Evolutionary conservation across 2,888 invertebrate genomes (phyloP).

Genomic region (Calephelis perditalis): DNA sequence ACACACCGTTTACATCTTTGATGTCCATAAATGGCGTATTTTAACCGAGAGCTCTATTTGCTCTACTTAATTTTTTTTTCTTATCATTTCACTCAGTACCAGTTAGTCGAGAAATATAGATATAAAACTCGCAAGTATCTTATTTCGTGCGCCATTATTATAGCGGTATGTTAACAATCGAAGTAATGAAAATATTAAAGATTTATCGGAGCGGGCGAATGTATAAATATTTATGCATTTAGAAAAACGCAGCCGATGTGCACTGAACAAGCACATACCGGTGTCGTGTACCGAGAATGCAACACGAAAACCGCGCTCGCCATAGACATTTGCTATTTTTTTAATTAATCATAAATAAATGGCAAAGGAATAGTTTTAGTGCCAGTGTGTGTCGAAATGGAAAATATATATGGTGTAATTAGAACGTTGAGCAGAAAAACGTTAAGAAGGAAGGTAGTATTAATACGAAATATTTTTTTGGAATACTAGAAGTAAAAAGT

Average conservation of each 20-base stretch:
- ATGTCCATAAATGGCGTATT: too few species aligned
- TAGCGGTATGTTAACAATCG: slow-evolving; percentile 35
- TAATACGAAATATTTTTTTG: too few species aligned
- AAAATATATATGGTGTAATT: slow-evolving; percentile 65
- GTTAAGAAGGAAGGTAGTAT: slow-evolving; percentile 58
- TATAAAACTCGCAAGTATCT: slow-evolving; percentile 4
- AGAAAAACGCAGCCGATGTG: slow-evolving; percentile 40
- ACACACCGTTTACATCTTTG: too few species aligned
- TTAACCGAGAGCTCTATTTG: too few species aligned
- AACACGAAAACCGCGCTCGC: slow-evolving; percentile 42
- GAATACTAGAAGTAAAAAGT: too few species aligned
- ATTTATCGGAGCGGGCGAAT: slow-evolving; percentile 65
- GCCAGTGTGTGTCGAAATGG: slow-evolving; percentile 42
- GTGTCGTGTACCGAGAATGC: slow-evolving; percentile 59
- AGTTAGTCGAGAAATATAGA: too few species aligned
- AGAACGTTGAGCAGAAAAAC: slow-evolving; percentile 68
- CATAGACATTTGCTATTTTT: slow-evolving; percentile 14
- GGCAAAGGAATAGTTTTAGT: slow-evolving; percentile 17
- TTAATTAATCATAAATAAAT: slow-evolving; percentile 1
- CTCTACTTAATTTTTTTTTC: too few species aligned
- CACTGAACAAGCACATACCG: slow-evolving; percentile 49
- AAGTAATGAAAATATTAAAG: slow-evolving; percentile 49
- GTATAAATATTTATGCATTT: slow-evolving; percentile 73
- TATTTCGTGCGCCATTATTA: neutral
- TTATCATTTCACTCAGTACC: too few species aligned